Conservation (phyloP, 2,113 vertebrate species). For the Corvus hawaiiensis region DNA sequence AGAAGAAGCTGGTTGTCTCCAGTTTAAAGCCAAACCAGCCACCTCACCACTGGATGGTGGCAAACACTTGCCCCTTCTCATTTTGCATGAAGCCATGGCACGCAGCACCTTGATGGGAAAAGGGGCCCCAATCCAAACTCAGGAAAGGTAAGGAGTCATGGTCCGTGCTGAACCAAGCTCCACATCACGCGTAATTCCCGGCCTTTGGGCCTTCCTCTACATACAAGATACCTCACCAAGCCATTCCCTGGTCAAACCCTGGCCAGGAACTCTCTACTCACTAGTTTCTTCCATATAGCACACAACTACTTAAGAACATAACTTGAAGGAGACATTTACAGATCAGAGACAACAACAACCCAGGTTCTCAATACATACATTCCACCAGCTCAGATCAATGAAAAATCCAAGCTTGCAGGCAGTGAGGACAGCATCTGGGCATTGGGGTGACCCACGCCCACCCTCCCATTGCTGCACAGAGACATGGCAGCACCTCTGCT, state of each 20-base stretch:
- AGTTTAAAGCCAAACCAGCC: background rate
- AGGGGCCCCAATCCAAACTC: background rate
- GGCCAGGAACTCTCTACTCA: background rate
- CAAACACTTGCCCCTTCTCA: background rate
- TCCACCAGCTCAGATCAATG: background rate
- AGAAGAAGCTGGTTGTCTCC: background rate
- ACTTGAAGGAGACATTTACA: background rate
- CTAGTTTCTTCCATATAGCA: background rate
- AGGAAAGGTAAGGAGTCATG: background rate
- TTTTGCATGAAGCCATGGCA: background rate
- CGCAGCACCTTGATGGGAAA: background rate
- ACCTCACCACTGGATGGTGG: background rate
- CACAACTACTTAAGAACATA: background rate
- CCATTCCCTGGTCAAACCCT: background rate
- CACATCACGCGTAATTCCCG: rapidly evolving
- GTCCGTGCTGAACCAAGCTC: background rate
- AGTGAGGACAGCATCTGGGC: rapidly evolving
- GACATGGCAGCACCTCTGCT: background rate
- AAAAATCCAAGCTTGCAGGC: background rate
- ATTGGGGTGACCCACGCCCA: background rate
- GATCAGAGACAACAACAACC: background rate
- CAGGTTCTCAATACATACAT: rapidly evolving
- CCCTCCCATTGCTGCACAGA: rapidly evolving
- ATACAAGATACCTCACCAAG: rapidly evolving
- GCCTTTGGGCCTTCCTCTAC: background rate